These are phyloP conservation scores for Aviceda subcristata DNA, from an alignment of 2,113 vertebrate genomes.

Conservation along the genomic window DNA sequence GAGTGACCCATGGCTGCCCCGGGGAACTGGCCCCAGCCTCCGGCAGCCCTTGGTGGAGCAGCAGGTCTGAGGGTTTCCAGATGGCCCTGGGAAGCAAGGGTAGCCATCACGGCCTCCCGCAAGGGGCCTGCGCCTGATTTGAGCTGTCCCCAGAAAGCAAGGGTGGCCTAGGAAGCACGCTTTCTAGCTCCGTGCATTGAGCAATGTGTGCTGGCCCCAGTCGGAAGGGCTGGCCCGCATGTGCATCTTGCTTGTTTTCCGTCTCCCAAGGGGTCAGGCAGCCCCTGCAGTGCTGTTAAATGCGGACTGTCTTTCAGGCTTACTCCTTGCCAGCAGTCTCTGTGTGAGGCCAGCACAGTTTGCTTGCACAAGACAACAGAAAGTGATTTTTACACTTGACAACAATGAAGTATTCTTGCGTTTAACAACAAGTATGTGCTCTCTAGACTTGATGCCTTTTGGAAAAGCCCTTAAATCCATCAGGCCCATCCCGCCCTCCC, in stretches of 20 bases:
- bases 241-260: not conserved
- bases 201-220: not conserved
- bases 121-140: not conserved
- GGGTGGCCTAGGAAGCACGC: not conserved
- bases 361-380: not conserved
- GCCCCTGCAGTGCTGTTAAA: not conserved
- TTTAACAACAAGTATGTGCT: not conserved
- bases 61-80: not conserved
- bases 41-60: not conserved
- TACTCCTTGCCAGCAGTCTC: constrained; percentile 15
- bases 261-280: not conserved
- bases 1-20: not conserved
- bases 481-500: not conserved
- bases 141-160: not conserved
- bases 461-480: not conserved
- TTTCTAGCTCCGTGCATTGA: rapidly evolving
- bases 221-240: not conserved
- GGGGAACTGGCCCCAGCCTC: rapidly evolving
- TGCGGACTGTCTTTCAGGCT: not conserved
- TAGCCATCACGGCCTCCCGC: rapidly evolving
- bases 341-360: not conserved
- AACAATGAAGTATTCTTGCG: not conserved
- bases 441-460: not conserved
- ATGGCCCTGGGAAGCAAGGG: not conserved
- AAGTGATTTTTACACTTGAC: constrained; percentile 37